Evolutionary conservation across 1,140 invertebrate species (phyloP).

Genomic region (Drosophila repletoides): DNA sequence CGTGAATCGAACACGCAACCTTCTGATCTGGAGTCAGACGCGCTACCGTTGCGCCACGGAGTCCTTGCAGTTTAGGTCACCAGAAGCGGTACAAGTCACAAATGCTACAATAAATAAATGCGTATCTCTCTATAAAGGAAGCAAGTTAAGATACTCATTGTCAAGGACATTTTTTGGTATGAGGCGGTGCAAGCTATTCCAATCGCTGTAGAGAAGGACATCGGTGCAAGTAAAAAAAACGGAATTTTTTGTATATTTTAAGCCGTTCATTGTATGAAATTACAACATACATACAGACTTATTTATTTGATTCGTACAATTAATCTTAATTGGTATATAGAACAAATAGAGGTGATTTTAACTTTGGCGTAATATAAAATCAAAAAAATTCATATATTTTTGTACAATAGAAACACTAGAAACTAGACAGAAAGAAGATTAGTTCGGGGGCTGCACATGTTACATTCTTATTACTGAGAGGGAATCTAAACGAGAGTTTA

Average conservation of each 20-base stretch:
- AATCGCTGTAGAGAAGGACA: no score
- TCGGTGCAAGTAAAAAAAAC: no score
- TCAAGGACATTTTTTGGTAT: no score
- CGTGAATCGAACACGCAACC: slow-evolving; percentile 99
- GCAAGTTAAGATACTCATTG: no score
- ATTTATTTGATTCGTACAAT: slow-evolving; percentile 67
- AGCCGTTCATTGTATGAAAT: slow-evolving; percentile 84
- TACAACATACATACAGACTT: slow-evolving; percentile 60
- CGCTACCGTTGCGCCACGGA: slow-evolving; percentile 99
- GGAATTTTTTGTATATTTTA: not conserved
- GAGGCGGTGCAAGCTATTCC: no score
- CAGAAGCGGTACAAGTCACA: slow-evolving; percentile 84
- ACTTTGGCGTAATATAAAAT: slow-evolving; percentile 65
- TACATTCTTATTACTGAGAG: slow-evolving; percentile 12
- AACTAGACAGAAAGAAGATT: slow-evolving; percentile 42
- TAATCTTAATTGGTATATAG: slow-evolving; percentile 52
- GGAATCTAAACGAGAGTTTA: slow-evolving; percentile 45
- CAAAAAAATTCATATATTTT: slow-evolving; percentile 59
- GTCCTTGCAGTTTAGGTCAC: slow-evolving; percentile 83
- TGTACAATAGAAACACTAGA: slow-evolving; percentile 61
- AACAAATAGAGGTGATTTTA: slow-evolving; percentile 45
- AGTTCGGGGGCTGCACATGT: slow-evolving; percentile 40
- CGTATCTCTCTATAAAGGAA: no score
- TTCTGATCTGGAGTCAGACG: slow-evolving; percentile 99
- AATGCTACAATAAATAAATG: slow-evolving; percentile 88